phyloP scores from a whole-genome alignment of 2,797 vertebrate species.

The Sternotherus odoratus region DNA sequence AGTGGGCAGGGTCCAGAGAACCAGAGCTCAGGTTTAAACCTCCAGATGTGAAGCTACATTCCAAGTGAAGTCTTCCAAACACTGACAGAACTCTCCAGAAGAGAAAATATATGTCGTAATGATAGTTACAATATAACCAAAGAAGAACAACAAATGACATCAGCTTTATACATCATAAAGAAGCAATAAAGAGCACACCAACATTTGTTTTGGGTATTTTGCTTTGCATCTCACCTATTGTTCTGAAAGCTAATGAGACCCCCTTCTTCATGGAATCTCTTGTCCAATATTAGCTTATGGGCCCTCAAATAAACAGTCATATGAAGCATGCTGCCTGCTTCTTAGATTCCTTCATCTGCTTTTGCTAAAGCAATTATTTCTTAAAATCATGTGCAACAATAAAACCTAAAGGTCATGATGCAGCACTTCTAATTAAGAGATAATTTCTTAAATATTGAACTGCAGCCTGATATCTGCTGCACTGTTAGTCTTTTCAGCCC shows the following conservation, averaged over 20 bases:
- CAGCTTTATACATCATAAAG: neutral
- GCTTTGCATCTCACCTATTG: neutral
- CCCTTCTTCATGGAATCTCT: neutral
- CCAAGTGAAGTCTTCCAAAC: neutral
- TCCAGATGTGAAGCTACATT: neutral
- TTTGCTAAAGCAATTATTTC: neutral
- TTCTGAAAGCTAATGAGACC: neutral
- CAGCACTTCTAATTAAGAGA: neutral
- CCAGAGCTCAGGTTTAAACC: neutral
- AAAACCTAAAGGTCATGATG: neutral
- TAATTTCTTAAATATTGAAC: accelerated
- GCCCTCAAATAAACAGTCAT: accelerated
- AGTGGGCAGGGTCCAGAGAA: neutral
- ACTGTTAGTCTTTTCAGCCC: neutral
- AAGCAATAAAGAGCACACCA: neutral
- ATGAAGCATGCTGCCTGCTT: neutral
- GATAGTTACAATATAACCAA: neutral
- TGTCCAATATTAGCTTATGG: neutral
- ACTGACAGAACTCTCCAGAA: neutral
- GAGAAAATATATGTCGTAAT: neutral
- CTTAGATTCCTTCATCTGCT: neutral
- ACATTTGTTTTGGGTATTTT: neutral
- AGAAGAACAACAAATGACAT: neutral
- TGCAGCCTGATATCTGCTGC: neutral
- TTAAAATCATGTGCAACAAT: neutral